These are phyloP conservation scores for Synergus itoensis DNA, from an alignment of 2,888 invertebrate species.

Conservation along the genomic window DNA sequence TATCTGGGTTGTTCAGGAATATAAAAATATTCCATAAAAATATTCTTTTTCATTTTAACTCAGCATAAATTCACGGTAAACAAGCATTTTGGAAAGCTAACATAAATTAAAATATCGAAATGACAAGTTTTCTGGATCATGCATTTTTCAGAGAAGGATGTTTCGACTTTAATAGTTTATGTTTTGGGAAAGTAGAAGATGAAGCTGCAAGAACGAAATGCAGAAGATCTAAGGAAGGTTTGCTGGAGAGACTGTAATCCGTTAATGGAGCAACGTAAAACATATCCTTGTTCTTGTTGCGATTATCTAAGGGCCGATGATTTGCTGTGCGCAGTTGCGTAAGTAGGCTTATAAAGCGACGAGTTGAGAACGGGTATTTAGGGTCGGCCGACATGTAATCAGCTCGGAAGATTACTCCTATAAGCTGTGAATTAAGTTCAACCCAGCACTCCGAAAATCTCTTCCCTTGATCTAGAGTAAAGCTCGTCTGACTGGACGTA, in stretches of 20 bases:
- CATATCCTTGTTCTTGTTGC: constrained; percentile 49
- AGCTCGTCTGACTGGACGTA: not conserved
- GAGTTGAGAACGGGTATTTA: constrained; percentile 48
- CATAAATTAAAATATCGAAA: too few species aligned
- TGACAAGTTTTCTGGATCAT: too few species aligned
- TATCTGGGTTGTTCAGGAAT: too few species aligned
- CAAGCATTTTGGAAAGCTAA: too few species aligned
- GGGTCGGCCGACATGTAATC: constrained; percentile 62
- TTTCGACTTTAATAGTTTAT: not conserved
- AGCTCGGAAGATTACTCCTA: constrained; percentile 63
- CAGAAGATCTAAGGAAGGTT: constrained; percentile 38
- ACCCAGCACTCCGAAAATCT: not conserved
- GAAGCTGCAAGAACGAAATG: constrained; percentile 18
- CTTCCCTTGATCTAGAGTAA: not conserved
- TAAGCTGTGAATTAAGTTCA: constrained; percentile 21
- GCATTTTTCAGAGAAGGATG: not conserved
- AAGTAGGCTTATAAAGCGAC: constrained; percentile 63
- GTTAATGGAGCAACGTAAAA: constrained; percentile 66
- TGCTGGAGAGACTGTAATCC: constrained; percentile 54
- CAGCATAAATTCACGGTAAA: too few species aligned
- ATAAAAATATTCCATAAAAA: too few species aligned
- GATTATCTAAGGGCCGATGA: constrained; percentile 60
- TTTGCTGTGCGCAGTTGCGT: constrained; percentile 58
- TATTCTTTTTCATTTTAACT: too few species aligned
- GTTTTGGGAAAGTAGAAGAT: not conserved